Evolutionary conservation across 2,888 invertebrate species (phyloP), one percentile per base, ranked within the genome.

Genomic region (Gisinianus flammeolus): DNA sequence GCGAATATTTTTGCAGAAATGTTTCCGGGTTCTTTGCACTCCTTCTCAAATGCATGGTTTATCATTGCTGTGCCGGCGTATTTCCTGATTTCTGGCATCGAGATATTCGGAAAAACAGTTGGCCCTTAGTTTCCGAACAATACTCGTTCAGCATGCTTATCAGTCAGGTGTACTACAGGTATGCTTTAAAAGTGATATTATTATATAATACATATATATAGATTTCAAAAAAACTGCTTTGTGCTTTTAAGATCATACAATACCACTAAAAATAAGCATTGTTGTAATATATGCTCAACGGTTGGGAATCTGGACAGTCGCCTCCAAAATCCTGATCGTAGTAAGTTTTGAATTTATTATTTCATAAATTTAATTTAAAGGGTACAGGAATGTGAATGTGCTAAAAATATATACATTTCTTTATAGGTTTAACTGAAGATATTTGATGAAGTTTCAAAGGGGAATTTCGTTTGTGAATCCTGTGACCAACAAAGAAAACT

Each of bases 351-450:
- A n/a, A n/a, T n/a, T n/a, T n/a, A n/a, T n/a, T n/a, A n/a, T n/a
- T n/a, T n/a, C n/a, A n/a, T n/a, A n/a, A n/a, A n/a, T n/a, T n/a
- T n/a, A n/a, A n/a, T n/a, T n/a, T n/a, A n/a, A n/a, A n/a, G n/a
- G n/a, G n/a, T n/a, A n/a, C n/a, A n/a, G n/a, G n/a, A n/a, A n/a
- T n/a, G n/a, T n/a, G n/a, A n/a, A n/a, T n/a, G n/a, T n/a, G n/a
- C n/a, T n/a, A n/a, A n/a, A n/a, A n/a, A n/a, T n/a, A n/a, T n/a
- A n/a, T n/a, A n/a, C n/a, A n/a, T n/a, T n/a, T n/a, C n/a, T n/a
- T n/a, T n/a, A n/a, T n/a, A n/a, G n/a, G 96, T 86, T 89, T 99
- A 79, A 99, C 98, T 0, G 98, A 99, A 87, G 98, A 98, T 88
- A 94, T 98, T 99, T 87, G 92, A 93, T 79, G 97, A 98, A 85